Conservation (phyloP, 2,113 vertebrate genomes). For the Brachyhypopomus gauderio region DNA sequence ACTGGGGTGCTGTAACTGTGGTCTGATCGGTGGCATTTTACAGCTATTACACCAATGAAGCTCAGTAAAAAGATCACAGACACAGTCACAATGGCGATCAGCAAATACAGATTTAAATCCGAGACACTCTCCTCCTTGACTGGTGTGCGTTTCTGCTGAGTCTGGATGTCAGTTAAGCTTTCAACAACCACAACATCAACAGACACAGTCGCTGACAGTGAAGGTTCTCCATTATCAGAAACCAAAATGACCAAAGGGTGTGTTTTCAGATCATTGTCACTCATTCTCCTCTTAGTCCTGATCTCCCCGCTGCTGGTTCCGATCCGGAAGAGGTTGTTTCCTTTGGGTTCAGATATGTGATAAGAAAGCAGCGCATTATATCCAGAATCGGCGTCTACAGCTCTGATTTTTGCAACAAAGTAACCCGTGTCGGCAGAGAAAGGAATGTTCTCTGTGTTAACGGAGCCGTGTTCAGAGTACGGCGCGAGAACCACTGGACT, state of each 20-base stretch:
- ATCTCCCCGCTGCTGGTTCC: constrained; percentile 64
- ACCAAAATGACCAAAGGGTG: constrained; percentile 77
- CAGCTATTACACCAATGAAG: constrained; percentile 44
- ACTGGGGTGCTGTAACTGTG: constrained; percentile 43
- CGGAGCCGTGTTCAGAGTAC: constrained; percentile 69
- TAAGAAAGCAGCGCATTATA: constrained; percentile 64
- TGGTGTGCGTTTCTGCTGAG: constrained; percentile 54
- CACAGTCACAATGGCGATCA: constrained; percentile 69
- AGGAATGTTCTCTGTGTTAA: constrained; percentile 74
- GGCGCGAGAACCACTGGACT: constrained; percentile 74
- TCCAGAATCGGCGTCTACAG: constrained; percentile 62
- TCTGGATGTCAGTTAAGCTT: constrained; percentile 56
- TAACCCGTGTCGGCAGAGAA: constrained; percentile 76
- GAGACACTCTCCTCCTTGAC: constrained; percentile 63
- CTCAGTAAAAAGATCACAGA: constrained; percentile 72
- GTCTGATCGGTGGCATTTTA: constrained; percentile 43
- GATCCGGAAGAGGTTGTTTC: constrained; percentile 61
- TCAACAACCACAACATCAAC: constrained; percentile 63
- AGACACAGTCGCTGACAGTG: constrained; percentile 58
- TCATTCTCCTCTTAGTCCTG: constrained; percentile 68
- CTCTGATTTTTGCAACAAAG: constrained; percentile 63
- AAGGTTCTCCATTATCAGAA: constrained; percentile 73
- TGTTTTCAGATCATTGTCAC: constrained; percentile 75
- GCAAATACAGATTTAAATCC: constrained; percentile 33
- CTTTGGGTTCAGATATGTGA: constrained; percentile 62